Base-by-base conservation (phyloP, 2,888 invertebrate genomes). In the Octonoba sinensis region DNA sequence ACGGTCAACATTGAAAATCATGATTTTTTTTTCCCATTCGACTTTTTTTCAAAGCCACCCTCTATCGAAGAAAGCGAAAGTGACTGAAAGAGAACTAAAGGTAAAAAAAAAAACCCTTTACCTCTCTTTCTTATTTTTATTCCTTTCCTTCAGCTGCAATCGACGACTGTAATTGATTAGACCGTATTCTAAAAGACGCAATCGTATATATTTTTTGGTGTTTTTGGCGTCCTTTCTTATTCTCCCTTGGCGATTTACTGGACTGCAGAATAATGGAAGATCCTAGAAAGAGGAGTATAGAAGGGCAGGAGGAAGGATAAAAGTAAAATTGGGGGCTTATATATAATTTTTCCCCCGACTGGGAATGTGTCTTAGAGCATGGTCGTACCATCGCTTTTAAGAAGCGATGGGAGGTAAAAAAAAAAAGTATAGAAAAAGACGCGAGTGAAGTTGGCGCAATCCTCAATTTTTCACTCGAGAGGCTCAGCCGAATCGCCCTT, bases 141-240 rank as follows among this genome's bases (percentile, higher is more conserved):
- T 70, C 64, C 54, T 57, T 73, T 73, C 79, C 73, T 79, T 79
- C 79, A 79, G 69, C 79, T 79, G 79, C 79, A 79, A 79, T 79
- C 79, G 79, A 73, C 67, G 73, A 79, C 67, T 79, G 73, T 79
- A 79, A 79, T 79, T 79, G 79, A 79, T 79, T 79, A 79, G 79
- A 72, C 72, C 79, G 79, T 79, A 79, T 79, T 79, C 79, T 69
- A 24, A 44, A 73, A 73, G 73, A 79, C 79, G 79, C 79, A 79
- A 79, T 79, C 79, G 79, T 73, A 73, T 73, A 62, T 79, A 66
- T 79, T 70, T 60, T 66, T 69, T 64, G 65, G 60, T 62, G 66
- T 59, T 70, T 78, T 72, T 78, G 49, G 59, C 59, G 49, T 51
- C 66, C 59, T 65, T 72, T 70, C 36, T 69, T 36, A 18, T 76